A percentile compares a stretch with the other conserved stretches of the same genome.
These are phyloP conservation scores for Pseudorectes ferrugineus DNA, from an alignment of 2,113 vertebrate species.

Conservation along the genomic window DNA sequence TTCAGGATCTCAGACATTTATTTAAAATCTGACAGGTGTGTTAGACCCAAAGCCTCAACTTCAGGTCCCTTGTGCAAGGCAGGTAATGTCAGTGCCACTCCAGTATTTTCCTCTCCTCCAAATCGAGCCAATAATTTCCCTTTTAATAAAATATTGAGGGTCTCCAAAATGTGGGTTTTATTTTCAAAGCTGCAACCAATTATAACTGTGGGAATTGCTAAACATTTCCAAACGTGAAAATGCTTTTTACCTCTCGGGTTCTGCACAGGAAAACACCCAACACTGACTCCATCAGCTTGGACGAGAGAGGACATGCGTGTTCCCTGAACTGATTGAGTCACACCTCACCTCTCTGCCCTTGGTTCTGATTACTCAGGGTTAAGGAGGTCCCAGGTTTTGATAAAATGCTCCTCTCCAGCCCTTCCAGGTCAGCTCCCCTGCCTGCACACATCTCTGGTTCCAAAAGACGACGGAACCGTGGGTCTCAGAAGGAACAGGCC, in stretches of 20 bases:
- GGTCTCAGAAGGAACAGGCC: background rate
- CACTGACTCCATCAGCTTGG: background rate
- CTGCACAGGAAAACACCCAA: background rate
- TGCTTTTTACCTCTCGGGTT: background rate
- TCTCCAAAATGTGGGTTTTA: background rate
- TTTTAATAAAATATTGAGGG: background rate
- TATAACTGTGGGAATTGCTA: background rate
- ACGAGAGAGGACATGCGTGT: accelerated
- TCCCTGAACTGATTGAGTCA: too few species aligned
- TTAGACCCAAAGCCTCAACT: background rate
- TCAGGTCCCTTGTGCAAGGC: background rate
- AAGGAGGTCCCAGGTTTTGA: background rate
- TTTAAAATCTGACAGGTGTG: background rate
- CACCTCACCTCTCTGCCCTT: background rate
- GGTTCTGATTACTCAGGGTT: background rate
- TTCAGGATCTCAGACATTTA: background rate
- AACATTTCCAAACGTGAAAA: background rate
- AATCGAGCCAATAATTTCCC: background rate
- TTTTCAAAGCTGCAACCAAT: constrained; percentile 54
- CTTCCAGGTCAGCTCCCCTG: background rate
- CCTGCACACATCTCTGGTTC: background rate
- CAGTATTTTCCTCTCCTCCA: background rate
- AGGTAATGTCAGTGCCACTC: accelerated
- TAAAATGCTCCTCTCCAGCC: background rate
- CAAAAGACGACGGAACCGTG: background rate